phyloP scores from a whole-genome alignment of 2,888 invertebrate species.

The Invenusta paracnida region DNA sequence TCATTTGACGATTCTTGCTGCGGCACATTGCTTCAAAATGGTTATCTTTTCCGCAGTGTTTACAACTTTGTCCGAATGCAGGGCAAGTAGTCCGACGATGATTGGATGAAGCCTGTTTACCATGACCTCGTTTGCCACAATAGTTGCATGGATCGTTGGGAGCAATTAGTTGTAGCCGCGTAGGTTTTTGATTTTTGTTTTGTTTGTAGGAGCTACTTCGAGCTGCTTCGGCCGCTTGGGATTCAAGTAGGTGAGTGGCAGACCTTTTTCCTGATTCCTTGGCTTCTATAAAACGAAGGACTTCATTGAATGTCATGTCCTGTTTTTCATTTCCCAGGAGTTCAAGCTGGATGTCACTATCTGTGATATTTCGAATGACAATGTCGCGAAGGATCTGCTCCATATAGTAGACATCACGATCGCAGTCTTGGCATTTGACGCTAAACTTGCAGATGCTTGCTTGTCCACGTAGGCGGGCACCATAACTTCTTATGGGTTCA shows the following conservation, averaged over 20 bases:
- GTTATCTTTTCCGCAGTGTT: neutral
- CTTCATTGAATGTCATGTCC: neutral
- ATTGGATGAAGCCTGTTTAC: neutral
- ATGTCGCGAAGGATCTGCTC: neutral
- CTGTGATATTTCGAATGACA: no score
- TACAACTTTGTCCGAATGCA: neutral
- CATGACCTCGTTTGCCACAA: constrained; percentile 20
- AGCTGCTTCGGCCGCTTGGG: neutral
- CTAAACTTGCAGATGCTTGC: neutral
- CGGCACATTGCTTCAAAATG: neutral
- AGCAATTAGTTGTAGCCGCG: no score
- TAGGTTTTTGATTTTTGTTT: neutral
- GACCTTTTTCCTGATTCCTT: neutral
- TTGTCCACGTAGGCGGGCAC: neutral
- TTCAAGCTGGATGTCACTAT: neutral
- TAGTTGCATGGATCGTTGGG: neutral
- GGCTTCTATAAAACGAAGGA: neutral
- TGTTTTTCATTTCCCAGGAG: neutral
- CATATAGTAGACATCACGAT: neutral
- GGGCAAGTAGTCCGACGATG: neutral
- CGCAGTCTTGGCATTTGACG: neutral
- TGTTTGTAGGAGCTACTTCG: neutral
- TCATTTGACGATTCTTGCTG: neutral
- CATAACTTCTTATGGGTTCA: neutral
- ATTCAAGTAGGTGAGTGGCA: neutral